phyloP scores from a whole-genome alignment of 2,797 vertebrate species.

The Crax fasciolata region DNA sequence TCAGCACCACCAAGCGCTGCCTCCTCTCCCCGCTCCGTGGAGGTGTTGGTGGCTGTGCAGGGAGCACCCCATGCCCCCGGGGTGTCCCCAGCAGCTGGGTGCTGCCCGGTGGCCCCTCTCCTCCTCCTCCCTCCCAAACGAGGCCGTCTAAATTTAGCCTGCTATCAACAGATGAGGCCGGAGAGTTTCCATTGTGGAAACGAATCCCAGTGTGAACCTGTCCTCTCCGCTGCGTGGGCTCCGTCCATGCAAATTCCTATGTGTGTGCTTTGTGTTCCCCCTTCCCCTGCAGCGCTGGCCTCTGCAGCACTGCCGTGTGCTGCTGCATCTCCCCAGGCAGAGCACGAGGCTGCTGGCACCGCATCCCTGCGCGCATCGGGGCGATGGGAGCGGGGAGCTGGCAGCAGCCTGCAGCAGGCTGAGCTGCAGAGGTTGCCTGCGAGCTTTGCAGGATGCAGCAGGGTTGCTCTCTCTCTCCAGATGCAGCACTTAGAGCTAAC shows the following conservation, averaged over 20 bases:
- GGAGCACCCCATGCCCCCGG: not conserved
- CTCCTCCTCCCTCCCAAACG: not conserved
- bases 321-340: not conserved
- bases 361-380: accelerated
- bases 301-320: accelerated
- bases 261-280: accelerated
- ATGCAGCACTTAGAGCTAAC: not conserved
- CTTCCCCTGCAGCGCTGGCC: accelerated
- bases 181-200: slow-evolving; percentile 54
- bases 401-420: not conserved
- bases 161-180: slow-evolving; percentile 54
- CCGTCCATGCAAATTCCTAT: not conserved
- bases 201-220: slow-evolving; percentile 37
- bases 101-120: slow-evolving; percentile 25
- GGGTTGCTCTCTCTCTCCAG: not conserved
- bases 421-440: not conserved
- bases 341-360: accelerated
- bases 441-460: accelerated
- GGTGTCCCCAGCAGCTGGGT: slow-evolving; percentile 51
- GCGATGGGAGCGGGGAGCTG: not conserved
- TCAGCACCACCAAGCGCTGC: too few species aligned
- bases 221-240: not conserved
- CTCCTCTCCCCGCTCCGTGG: too few species aligned
- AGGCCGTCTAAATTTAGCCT: slow-evolving; percentile 78
- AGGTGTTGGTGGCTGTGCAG: too few species aligned